A percentile compares a stretch with the other conserved stretches of the same genome.
phyloP scores from a whole-genome alignment of 1,140 invertebrate species.

The Diabrotica virgifera region DNA sequence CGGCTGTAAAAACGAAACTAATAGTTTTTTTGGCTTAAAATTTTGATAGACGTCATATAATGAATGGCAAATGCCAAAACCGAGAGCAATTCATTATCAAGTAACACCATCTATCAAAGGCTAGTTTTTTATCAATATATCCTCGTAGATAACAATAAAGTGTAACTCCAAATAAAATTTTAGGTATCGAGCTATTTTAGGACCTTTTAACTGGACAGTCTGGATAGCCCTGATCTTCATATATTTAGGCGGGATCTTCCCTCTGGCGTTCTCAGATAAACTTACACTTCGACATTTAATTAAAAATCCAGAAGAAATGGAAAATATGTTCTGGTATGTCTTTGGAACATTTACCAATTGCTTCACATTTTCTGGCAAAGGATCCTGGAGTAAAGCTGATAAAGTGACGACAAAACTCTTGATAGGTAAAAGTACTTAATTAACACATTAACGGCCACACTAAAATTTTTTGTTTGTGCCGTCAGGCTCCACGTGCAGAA shows the following conservation, averaged over 20 bases:
- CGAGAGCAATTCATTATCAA: too few relatives aligned
- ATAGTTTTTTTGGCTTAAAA: too few relatives aligned
- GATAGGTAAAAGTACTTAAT: slow-evolving; percentile 54
- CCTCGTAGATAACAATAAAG: too few relatives aligned
- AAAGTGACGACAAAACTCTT: slow-evolving; percentile 65
- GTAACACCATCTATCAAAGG: too few relatives aligned
- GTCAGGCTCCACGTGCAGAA: too few relatives aligned
- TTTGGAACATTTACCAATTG: slow-evolving; percentile 79
- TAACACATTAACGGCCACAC: too few relatives aligned
- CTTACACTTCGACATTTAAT: slow-evolving; percentile 61
- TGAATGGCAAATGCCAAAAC: too few relatives aligned
- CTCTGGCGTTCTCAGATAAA: slow-evolving; percentile 66
- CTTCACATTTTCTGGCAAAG: slow-evolving; percentile 66
- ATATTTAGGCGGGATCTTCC: slow-evolving; percentile 69
- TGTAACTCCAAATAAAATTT: too few relatives aligned
- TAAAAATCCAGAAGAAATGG: slow-evolving; percentile 63
- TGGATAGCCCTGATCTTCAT: slow-evolving; percentile 67
- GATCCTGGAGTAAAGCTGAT: slow-evolving; percentile 65
- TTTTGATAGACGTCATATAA: too few relatives aligned
- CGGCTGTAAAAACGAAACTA: too few relatives aligned
- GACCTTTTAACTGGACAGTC: slow-evolving; percentile 73
- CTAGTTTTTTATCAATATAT: too few relatives aligned
- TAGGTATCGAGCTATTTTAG: slow-evolving; percentile 75
- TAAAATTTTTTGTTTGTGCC: too few relatives aligned
- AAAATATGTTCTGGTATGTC: slow-evolving; percentile 77